Evolutionary conservation across 2,888 invertebrate species (phyloP).

Genomic region (Xanthorhoe designata): DNA sequence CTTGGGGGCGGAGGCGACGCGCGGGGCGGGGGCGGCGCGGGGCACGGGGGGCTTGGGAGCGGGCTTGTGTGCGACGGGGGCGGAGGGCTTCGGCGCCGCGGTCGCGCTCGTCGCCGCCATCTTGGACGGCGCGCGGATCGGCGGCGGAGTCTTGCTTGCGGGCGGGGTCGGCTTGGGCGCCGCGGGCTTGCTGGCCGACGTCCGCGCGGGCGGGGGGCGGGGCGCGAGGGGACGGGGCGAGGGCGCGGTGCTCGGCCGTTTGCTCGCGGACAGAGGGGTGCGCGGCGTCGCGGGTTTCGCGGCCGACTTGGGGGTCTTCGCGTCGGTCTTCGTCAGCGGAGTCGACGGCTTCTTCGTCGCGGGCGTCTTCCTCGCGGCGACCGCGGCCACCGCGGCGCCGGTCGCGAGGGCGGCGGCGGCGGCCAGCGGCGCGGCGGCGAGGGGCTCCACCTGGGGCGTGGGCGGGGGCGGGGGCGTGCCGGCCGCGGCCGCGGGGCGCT

Average conservation of each 20-base stretch:
- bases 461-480: constrained; percentile 54
- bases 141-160: constrained; percentile 41
- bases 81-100: constrained; percentile 24
- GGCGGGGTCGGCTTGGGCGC: constrained; percentile 34
- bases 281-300: constrained; percentile 53
- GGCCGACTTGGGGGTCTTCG: constrained; percentile 52
- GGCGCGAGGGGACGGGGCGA: constrained; percentile 58
- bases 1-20: constrained; percentile 23
- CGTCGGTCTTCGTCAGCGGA: constrained; percentile 52
- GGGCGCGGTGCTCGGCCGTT: constrained; percentile 42
- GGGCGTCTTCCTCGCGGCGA: constrained; percentile 45
- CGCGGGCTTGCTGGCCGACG: constrained; percentile 43
- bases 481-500: constrained; percentile 53
- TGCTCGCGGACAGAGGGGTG: constrained; percentile 51
- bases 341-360: constrained; percentile 56
- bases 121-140: constrained; percentile 29
- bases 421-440: constrained; percentile 57
- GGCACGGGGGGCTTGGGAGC: constrained; percentile 39
- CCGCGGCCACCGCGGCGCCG: constrained; percentile 52
- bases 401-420: constrained; percentile 58
- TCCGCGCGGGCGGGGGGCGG: constrained; percentile 50
- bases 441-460: constrained; percentile 52
- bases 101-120: constrained; percentile 33
- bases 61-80: constrained; percentile 19
- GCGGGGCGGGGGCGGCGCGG: too few relatives aligned